phyloP scores from a whole-genome alignment of 2,888 invertebrate species.

The Andricus quercusramuli region DNA sequence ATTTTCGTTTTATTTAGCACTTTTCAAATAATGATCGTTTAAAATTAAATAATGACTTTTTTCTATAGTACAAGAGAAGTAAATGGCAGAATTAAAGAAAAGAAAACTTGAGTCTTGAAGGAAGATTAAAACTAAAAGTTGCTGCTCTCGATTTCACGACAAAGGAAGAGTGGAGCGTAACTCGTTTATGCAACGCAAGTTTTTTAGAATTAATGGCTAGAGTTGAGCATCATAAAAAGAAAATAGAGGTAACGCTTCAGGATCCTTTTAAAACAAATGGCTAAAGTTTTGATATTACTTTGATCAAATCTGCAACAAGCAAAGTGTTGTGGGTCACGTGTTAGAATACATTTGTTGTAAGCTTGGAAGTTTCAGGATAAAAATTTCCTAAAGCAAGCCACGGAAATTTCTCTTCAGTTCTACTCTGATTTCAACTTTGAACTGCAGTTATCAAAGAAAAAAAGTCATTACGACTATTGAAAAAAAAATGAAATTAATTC shows the following conservation, averaged over 20 bases:
- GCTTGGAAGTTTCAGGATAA: slow-evolving; percentile 20
- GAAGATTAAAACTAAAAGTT: slow-evolving; percentile 1
- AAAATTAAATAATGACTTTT: not conserved
- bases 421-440: not conserved
- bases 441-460: not conserved
- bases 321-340: slow-evolving; percentile 16
- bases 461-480: too few species aligned
- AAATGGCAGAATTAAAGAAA: slow-evolving; percentile 14
- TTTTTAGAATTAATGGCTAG: slow-evolving; percentile 13
- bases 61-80: not conserved
- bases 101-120: not conserved
- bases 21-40: not conserved
- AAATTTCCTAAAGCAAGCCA: not conserved
- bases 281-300: slow-evolving; percentile 11
- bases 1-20: not conserved
- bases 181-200: slow-evolving; percentile 6
- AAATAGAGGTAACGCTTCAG: slow-evolving; percentile 9
- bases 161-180: slow-evolving; percentile 29
- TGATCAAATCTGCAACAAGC: slow-evolving; percentile 28
- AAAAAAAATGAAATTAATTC: too few species aligned
- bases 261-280: slow-evolving; percentile 18
- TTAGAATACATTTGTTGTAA: slow-evolving; percentile 1
- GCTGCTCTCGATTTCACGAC: not conserved
- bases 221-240: slow-evolving; percentile 21
- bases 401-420: not conserved